Evolutionary conservation across 30 jellyfish, hydroid and myxozoan species (phyloP).

Genomic region (Aurelia coerulea): DNA sequence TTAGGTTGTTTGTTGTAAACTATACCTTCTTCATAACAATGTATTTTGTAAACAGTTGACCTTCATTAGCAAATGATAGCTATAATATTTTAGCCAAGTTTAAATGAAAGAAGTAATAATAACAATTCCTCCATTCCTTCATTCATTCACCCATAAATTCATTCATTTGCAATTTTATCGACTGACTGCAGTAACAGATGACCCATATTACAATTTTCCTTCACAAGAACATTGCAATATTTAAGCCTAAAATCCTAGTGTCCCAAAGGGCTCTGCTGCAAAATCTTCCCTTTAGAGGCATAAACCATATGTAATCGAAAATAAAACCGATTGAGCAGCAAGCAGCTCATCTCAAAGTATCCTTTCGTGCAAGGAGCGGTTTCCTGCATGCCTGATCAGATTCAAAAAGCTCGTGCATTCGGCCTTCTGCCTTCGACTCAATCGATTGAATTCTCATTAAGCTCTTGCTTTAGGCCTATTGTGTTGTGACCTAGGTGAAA

Average conservation of each 20-base stretch:
- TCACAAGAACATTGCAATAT: background rate
- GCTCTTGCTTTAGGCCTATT: conserved; percentile 52
- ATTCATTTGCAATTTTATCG: no score
- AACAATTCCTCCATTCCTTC: no score
- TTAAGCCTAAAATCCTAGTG: background rate
- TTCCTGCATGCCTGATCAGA: conserved; percentile 43
- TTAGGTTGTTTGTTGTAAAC: no score
- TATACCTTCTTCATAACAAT: no score
- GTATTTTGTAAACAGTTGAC: no score
- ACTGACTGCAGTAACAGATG: no score
- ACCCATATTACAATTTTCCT: no score
- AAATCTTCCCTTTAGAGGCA: background rate
- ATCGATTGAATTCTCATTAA: conserved; percentile 16
- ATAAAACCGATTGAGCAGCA: background rate
- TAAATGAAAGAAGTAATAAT: no score
- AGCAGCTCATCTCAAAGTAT: conserved; percentile 18
- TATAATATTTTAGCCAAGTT: no score
- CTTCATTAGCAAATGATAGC: no score
- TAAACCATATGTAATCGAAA: background rate
- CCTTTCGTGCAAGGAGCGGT: conserved; percentile 65
- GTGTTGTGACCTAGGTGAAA: conserved; percentile 57
- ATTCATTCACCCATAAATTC: no score
- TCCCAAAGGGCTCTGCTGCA: background rate
- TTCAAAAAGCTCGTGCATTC: background rate
- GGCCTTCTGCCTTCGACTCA: conserved; percentile 10